Base-by-base conservation (phyloP, 2,113 vertebrate species). In the Otolemur garnettii region DNA sequence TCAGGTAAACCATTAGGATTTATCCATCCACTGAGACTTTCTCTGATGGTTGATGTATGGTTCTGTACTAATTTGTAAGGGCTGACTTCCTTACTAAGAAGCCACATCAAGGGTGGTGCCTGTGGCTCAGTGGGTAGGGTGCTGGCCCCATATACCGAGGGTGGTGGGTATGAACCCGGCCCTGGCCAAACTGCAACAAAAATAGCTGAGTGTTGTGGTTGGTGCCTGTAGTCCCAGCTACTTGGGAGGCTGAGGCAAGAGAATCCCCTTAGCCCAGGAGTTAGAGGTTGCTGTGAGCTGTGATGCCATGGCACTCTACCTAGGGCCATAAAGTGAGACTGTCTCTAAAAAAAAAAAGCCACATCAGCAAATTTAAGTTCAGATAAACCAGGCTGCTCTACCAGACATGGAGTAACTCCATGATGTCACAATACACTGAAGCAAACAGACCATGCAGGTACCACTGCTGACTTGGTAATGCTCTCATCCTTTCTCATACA, bases 341-440 rank as follows among this genome's bases (percentile, higher is more conserved):
- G 45, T 50, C 45, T 50, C 45, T 50, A 50, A 50, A 50, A 50
- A 50, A 50, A 50, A 50, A 66, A 95, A 93, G 35, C 55, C 57
- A 50, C 12, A 33, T 85, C 24, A 75, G 66, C 30, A 62, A 91
- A 68, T 96, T 94, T 90, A 35, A 84, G 59, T 89, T 91, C 60
- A 53, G 35, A n/a, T 91, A 38, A 82, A 81, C 33, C 21, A 79
- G 72, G 68, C 66, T 91, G 62, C 28, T 55, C 4, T 45, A 35
- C 14, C 45, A 94, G 90, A 68, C 45, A 33, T 22, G 86, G 9
- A 83, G 82, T 78, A 78, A 55, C 42, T 59, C 5, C 24, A 33
- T 59, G 69, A 33, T 53, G 38, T 53, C 28, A 77, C 19, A 77
- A 30, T 53, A 57, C 35, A n/a, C 50, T 81, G 33, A 88, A 85